phyloP scores from a whole-genome alignment of 2,113 vertebrate species.

The Oceanodroma tethys region DNA sequence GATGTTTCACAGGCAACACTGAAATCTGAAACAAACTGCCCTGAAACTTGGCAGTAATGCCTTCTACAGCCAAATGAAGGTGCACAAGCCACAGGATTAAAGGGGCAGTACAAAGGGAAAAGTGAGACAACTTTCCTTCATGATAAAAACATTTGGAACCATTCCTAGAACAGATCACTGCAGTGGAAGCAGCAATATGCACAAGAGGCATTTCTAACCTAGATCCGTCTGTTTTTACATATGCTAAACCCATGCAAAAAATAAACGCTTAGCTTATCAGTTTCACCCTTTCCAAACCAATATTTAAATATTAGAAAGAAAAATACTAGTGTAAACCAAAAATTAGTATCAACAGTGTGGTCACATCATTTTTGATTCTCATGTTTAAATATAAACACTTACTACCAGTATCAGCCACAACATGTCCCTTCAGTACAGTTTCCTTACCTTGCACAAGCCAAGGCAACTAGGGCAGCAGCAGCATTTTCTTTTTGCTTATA shows the following conservation, averaged over 20 bases:
- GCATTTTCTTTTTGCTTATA: conserved; percentile 94
- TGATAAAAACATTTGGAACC: not conserved
- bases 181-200: not conserved
- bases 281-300: not conserved
- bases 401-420: not conserved
- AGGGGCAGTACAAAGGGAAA: not conserved
- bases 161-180: not conserved
- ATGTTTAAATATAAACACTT: not conserved
- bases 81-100: not conserved
- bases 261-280: not conserved
- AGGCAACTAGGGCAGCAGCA: conserved; percentile 94
- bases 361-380: not conserved
- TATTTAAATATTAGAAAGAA: not conserved
- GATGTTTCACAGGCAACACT: not conserved
- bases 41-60: not conserved
- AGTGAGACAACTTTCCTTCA: not conserved
- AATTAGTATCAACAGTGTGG: not conserved
- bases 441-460: conserved; percentile 93
- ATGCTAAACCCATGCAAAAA: not conserved
- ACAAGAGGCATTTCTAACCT: not conserved
- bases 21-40: not conserved
- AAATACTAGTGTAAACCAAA: not conserved
- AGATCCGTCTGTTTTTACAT: not conserved
- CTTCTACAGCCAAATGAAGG: not conserved
- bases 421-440: not conserved